Evolutionary conservation across 1,140 invertebrate genomes (phyloP).

Genomic region (Mamestra configurata): DNA sequence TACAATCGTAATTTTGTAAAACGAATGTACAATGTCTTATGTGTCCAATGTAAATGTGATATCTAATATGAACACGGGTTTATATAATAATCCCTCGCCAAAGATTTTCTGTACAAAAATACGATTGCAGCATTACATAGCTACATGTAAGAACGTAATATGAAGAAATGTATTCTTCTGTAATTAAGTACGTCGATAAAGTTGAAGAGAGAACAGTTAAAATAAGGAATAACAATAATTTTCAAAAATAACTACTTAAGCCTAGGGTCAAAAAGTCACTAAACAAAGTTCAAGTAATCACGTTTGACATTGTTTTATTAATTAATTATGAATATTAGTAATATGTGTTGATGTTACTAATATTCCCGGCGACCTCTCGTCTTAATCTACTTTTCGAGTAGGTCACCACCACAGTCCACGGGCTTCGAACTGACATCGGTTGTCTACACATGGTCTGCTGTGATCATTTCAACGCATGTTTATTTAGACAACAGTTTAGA

Average conservation of each 20-base stretch:
- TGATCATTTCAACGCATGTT: not conserved
- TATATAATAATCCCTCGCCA: slow-evolving; percentile 12
- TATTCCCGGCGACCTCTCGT: not conserved
- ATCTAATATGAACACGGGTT: not conserved
- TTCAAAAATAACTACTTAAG: slow-evolving; percentile 38
- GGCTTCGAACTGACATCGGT: not conserved
- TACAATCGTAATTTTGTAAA: slow-evolving; percentile 43
- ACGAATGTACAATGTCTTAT: slow-evolving; percentile 27
- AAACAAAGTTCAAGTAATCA: slow-evolving; percentile 42
- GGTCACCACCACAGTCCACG: not conserved
- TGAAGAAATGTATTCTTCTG: slow-evolving; percentile 28
- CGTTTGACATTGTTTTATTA: slow-evolving; percentile 32
- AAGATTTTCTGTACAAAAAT: slow-evolving; percentile 43
- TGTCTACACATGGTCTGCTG: not conserved
- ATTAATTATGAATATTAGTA: not conserved
- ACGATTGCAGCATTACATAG: slow-evolving; percentile 22
- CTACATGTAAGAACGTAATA: slow-evolving; percentile 34
- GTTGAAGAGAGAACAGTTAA: slow-evolving; percentile 1
- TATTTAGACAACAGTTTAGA: slow-evolving; percentile 27
- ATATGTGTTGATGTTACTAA: not conserved
- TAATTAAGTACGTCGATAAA: slow-evolving; percentile 49
- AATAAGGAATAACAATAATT: slow-evolving; percentile 35
- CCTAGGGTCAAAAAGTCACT: slow-evolving; percentile 40
- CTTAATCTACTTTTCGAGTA: not conserved
- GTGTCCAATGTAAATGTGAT: slow-evolving; percentile 3